Conservation (phyloP, 2,113 vertebrate genomes). For the Sorex araneus region DNA sequence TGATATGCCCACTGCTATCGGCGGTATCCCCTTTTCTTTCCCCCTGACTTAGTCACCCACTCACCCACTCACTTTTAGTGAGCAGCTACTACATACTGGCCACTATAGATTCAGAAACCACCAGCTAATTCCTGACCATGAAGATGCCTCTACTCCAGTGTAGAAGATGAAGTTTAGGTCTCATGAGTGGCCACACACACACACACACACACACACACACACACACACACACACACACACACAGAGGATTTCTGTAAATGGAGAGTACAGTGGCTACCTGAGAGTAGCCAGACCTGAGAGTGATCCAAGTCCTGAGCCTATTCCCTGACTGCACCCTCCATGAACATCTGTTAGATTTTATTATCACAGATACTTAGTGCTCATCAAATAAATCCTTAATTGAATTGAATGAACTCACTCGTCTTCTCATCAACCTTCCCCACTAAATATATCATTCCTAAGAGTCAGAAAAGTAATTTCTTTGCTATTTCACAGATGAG, state of each 20-base stretch:
- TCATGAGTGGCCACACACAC: not conserved
- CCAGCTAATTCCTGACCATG: not conserved
- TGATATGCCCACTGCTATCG: not conserved
- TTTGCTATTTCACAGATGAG: slow-evolving; percentile 10
- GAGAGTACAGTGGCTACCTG: not conserved
- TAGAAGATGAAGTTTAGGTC: not conserved
- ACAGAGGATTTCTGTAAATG: not conserved
- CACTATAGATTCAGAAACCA: not conserved
- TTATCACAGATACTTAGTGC: not conserved
- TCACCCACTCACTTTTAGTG: not conserved
- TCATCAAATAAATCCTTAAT: slow-evolving; percentile 28
- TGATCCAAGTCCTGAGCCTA: not conserved
- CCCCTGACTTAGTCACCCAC: not conserved
- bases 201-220: too few relatives aligned
- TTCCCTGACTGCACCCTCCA: too few relatives aligned
- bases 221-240: too few relatives aligned
- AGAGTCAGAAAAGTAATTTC: not conserved
- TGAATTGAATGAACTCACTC: not conserved
- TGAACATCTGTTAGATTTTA: not conserved
- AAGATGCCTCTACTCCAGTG: not conserved
- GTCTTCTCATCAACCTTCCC: not conserved
- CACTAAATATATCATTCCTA: not conserved
- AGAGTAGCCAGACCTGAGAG: not conserved
- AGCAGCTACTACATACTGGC: not conserved
- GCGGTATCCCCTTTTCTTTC: not conserved